These are phyloP conservation scores for Atherinomorus stipes DNA, from an alignment of 2,113 vertebrate genomes.

Conservation along the genomic window DNA sequence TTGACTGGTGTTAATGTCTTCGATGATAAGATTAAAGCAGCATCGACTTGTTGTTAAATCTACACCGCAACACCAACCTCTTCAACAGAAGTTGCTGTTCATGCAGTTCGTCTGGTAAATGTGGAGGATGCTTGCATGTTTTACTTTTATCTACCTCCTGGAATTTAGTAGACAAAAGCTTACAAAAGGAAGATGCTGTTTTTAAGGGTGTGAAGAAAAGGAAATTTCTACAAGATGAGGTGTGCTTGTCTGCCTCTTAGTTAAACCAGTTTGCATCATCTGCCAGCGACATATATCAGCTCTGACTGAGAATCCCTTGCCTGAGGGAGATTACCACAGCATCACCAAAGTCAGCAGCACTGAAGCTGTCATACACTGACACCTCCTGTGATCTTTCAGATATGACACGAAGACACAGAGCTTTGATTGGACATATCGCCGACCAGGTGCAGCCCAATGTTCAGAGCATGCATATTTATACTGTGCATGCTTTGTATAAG, in stretches of 20 bases:
- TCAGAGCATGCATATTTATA: slow-evolving; percentile 65
- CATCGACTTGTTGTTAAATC: too few relatives aligned
- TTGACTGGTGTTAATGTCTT: too few relatives aligned
- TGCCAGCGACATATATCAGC: slow-evolving; percentile 27
- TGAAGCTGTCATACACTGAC: slow-evolving; percentile 50
- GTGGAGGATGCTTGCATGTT: too few relatives aligned
- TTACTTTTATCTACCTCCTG: not conserved
- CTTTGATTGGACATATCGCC: slow-evolving; percentile 67
- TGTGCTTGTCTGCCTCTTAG: slow-evolving; percentile 38
- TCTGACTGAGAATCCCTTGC: slow-evolving; percentile 54
- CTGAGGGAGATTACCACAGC: slow-evolving; percentile 51
- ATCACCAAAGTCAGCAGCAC: slow-evolving; percentile 54
- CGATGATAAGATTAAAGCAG: too few relatives aligned
- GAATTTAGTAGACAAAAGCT: slow-evolving; percentile 40
- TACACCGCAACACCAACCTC: too few relatives aligned
- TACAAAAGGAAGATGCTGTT: slow-evolving; percentile 9
- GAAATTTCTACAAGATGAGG: slow-evolving; percentile 1
- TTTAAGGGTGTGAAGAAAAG: not conserved
- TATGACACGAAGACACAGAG: slow-evolving; percentile 33
- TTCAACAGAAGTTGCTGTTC: slow-evolving; percentile 14
- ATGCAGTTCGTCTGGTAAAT: slow-evolving; percentile 8
- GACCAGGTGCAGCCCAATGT: slow-evolving; percentile 50
- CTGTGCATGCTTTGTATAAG: slow-evolving; percentile 41
- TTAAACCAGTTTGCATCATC: slow-evolving; percentile 64
- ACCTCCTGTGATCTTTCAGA: slow-evolving; percentile 63